Conservation (phyloP, 2,113 vertebrate genomes). For the Tamias sibiricus region DNA sequence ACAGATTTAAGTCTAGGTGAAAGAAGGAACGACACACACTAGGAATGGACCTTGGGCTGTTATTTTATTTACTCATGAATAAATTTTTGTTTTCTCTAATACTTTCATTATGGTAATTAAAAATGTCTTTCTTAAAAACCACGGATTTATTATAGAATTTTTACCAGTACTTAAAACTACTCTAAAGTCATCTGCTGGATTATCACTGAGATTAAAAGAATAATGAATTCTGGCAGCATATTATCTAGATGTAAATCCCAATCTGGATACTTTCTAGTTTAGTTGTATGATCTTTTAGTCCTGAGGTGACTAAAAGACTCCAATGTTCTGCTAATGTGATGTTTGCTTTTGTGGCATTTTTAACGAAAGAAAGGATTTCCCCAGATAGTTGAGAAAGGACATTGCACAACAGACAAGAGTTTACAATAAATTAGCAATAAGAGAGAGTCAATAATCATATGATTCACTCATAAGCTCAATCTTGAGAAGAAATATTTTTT, state of each 20-base stretch:
- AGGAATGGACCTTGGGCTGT: neutral
- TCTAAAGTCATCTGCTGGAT: neutral
- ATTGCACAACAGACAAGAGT: neutral
- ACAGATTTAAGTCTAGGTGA: neutral
- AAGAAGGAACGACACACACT: neutral
- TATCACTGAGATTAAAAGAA: neutral
- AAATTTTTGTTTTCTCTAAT: neutral
- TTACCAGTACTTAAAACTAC: neutral
- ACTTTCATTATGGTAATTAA: neutral
- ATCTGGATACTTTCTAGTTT: too few species aligned
- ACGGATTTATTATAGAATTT: neutral
- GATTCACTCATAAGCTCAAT: constrained; percentile 59
- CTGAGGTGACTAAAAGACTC: neutral
- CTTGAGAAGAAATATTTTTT: constrained; percentile 75
- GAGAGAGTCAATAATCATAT: constrained; percentile 70
- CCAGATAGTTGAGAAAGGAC: neutral
- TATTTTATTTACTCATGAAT: neutral
- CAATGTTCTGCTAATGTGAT: neutral
- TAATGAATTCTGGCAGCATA: neutral
- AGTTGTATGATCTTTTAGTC: neutral
- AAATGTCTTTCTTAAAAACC: neutral
- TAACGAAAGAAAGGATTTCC: neutral
- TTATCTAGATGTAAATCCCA: neutral
- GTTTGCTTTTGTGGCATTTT: neutral
- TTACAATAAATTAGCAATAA: constrained; percentile 37